These are phyloP conservation scores for Diorhabda carinulata DNA, from an alignment of 1,140 invertebrate species.

Conservation along the genomic window DNA sequence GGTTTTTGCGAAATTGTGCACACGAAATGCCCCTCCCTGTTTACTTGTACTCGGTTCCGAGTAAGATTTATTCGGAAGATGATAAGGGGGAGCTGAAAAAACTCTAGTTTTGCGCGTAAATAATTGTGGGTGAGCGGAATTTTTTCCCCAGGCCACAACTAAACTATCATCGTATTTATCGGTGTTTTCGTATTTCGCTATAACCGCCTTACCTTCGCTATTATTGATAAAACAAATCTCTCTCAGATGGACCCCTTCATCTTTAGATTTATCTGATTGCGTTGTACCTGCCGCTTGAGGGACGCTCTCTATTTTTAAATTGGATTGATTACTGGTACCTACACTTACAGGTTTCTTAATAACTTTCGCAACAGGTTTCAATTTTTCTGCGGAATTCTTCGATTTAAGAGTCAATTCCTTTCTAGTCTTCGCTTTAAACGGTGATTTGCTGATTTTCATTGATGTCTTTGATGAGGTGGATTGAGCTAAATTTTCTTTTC, in stretches of 20 bases:
- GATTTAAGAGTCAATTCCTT: constrained; percentile 32
- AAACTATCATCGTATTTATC: constrained; percentile 35
- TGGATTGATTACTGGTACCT: constrained; percentile 10
- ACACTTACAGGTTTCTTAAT: constrained; percentile 20
- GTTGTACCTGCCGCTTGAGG: not conserved
- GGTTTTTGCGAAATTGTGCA: constrained; percentile 39
- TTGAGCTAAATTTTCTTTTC: constrained; percentile 39
- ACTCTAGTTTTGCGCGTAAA: constrained; percentile 34
- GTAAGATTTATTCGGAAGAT: constrained; percentile 17
- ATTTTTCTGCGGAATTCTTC: constrained; percentile 32
- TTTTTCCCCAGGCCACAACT: constrained; percentile 39
- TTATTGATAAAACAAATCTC: constrained; percentile 44
- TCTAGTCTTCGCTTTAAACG: constrained; percentile 29
- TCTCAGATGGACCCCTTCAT: constrained; percentile 30
- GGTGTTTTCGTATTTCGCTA: constrained; percentile 40
- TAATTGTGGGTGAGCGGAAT: constrained; percentile 32
- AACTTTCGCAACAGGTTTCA: constrained; percentile 9
- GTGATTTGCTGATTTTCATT: constrained; percentile 27
- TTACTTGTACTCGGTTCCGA: constrained; percentile 35
- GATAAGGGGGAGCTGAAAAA: constrained; percentile 15
- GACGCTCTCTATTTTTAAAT: constrained; percentile 10
- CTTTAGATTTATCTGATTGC: constrained; percentile 15
- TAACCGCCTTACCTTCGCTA: constrained; percentile 37
- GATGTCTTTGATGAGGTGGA: constrained; percentile 36
- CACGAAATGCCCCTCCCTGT: constrained; percentile 28